phyloP scores from a whole-genome alignment of 1,140 invertebrate species.

The Trachymyrmex cornetzi region DNA sequence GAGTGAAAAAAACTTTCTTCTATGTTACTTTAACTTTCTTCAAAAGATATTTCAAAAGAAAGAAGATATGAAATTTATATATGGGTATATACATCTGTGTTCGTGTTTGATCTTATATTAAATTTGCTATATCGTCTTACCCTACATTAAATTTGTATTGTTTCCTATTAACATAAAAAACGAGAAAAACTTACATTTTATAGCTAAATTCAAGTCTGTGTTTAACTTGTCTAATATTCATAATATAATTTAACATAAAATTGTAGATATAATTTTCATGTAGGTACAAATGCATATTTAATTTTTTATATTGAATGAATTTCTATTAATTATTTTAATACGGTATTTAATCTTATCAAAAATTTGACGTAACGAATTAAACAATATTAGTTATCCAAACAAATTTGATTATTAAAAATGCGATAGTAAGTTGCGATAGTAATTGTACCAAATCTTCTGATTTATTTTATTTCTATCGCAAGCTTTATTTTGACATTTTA shows the following conservation, averaged over 20 bases:
- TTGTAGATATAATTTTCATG: neutral
- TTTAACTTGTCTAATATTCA: neutral
- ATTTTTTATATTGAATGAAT: neutral
- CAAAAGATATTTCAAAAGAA: neutral
- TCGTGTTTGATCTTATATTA: neutral
- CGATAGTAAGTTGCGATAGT: neutral
- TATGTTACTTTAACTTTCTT: neutral
- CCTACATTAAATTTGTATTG: too few relatives aligned
- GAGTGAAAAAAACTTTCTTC: neutral
- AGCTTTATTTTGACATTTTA: neutral
- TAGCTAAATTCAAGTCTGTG: neutral
- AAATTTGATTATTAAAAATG: neutral
- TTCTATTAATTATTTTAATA: constrained; percentile 7
- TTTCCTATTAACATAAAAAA: too few relatives aligned
- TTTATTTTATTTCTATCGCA: neutral
- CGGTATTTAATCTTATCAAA: neutral
- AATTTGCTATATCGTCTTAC: neutral
- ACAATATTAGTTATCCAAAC: neutral
- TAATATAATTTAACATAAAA: neutral
- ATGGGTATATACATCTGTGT: neutral
- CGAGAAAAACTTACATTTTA: neutral
- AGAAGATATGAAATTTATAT: neutral
- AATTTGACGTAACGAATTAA: neutral
- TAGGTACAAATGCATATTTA: neutral
- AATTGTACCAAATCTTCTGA: neutral